Base-by-base conservation (phyloP, 2,113 vertebrate genomes). In the Benitochromis conjunctus region DNA sequence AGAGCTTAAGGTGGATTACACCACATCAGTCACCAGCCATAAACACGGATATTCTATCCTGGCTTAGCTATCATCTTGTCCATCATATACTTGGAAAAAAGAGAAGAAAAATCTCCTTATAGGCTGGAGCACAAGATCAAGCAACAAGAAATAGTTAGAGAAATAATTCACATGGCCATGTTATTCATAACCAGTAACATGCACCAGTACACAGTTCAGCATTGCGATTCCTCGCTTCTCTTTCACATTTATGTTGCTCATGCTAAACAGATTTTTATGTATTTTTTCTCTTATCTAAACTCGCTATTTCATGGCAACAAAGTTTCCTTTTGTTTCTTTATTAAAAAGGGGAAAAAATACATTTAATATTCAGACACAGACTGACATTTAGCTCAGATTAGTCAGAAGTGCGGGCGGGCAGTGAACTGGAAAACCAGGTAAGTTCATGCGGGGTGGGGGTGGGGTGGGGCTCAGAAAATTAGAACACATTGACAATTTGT, bases 1-100 rank as follows among this genome's bases (percentile, higher is more conserved):
- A 41, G 81, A 88, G 91, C 92, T 95, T 94, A 95, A 86, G 81
- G 62, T 92, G 93, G 94, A 94, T 95, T 94, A 94, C 91, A 89
- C 89, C 86, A 93, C 91, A 92, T 88, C 93, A 85, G 77, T 79
- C 83, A 79, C 53, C 26, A 26, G 83, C 74, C 81, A 88, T 86
- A 92, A 87, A 92, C 88, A 91, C 58, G 79, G 85, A 90, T 94
- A 94, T 92, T 88, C 79, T 87, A 90, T 86, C 84, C 48, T 83
- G 82, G 89, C 83, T 93, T 88, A 93, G 80, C 60, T 36, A 92
- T 91, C 86, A 89, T 89, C 82, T 86, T 89, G 79, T 83, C 77
- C 86, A 54, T 43, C 58, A 84, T 87, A 88, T 93, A 91, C 80
- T 86, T 83, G 21, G 84, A 84, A 86, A 90, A 89, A 66, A 79